Base-by-base conservation (phyloP, 1,140 invertebrate species). In the Periplaneta americana region DNA sequence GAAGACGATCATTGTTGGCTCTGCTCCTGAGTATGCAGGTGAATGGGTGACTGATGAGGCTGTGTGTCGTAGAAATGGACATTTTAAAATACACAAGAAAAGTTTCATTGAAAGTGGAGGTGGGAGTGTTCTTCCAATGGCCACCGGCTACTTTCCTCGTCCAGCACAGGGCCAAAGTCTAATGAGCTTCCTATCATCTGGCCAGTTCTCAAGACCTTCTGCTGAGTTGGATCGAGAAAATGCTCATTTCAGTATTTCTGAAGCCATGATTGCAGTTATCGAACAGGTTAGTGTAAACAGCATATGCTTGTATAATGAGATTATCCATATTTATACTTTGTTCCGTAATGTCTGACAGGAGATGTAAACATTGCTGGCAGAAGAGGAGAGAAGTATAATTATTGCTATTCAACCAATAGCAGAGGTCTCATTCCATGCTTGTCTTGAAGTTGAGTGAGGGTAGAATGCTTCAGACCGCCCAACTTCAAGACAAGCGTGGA, bases 171-270 rank as follows among this genome's bases (percentile, higher is more conserved):
- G 95, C 4, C 95, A 97, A 88, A 94, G 92, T 85, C 87, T 97
- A 15, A 91, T 91, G 8, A 93, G 92, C 79, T 96, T 95, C 85
- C 86, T 96, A 3, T 92, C 93, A 6, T 94, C 94, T 32, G 92
- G 92, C 78, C 92, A 94, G 81, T 93, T 94, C 85, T 90, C 92
- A 34, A 88, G 91, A 84, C 91, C 92, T 32, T 93, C 94, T 85
- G 95, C 94, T 13, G 94, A 96, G 85, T 87, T 97, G 78, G 95
- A 96, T 84, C 91, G 94, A 85, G 96, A 97, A 89, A 97, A 96
- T 88, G 95, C 95, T 0, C 96, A 97, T 88, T 97, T 97, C 87
- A 94, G 91, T 85, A 94, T 96, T 82, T 95, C 93, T 13, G 96
- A 97, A 88, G 95, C 95, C 0, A 91, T 96, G 84, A 96, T 97